Evolutionary conservation across 2,888 invertebrate genomes (phyloP), one percentile per base, ranked within the genome.

Genomic region (Cantharis nigra): DNA sequence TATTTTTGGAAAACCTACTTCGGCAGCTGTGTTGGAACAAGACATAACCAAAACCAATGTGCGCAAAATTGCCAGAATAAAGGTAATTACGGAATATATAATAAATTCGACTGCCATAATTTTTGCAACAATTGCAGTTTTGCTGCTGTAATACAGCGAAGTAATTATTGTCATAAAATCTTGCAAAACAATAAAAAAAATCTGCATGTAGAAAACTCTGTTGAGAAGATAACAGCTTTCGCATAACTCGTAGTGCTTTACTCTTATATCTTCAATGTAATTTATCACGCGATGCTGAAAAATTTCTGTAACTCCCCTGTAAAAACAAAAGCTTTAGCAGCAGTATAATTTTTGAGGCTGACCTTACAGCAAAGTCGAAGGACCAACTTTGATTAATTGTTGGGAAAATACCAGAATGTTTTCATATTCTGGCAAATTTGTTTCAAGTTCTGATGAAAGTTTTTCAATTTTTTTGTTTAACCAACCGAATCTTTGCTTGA

Each of bases 401-500:
- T 18, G n/a, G 13, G 30, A 33, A 28, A n/a, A 14, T 13, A 18
- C 26, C 3, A 64, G 1, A 10, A 33, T 23, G 1, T 18, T 9
- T 5, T 72, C 49, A 13, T n/a, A 65, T 18, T 67, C 64, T 0
- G 11, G 13, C 9, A 70, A 14, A 14, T 33, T 33, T 10, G 23
- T 3, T 13, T 69, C 18, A 10, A 33, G 16, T 13, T 28, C 23
- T 16, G 13, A 33, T 3, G 28, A 70, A 0, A 18, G 13, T 23
- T 3, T 14, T n/a, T 28, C 13, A 28, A 74, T 26, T 30, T 62
- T 74, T 16, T 63, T 63, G 20, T 75, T 75, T 14, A 75, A 16
- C 75, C 75, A 75, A 16, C 16, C 13, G 13, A 75, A 72, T 62
- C 75, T 62, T 49, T 71, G 75, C 14, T 72, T 75, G 18, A 69